These are phyloP conservation scores for Temnothorax longispinosus DNA, from an alignment of 1,140 invertebrate genomes.

Conservation along the genomic window DNA sequence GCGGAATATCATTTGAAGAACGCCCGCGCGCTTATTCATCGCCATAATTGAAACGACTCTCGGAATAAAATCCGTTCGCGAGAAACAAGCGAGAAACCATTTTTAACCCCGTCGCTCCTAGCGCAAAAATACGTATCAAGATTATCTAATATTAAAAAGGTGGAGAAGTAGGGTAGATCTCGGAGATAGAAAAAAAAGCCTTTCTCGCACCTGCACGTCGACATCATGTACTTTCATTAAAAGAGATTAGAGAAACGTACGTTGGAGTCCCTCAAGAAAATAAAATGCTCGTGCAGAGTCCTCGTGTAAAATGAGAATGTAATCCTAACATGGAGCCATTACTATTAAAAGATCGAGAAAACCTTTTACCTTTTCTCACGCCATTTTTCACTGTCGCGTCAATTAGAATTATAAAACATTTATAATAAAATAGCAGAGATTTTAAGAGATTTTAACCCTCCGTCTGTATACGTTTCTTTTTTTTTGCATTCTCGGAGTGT, in stretches of 20 bases:
- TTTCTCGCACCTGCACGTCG: not conserved
- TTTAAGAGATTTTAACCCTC: no score
- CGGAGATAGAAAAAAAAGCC: not conserved
- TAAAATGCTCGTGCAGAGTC: slow-evolving; percentile 1
- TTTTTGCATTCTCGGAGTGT: no score
- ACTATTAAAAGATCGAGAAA: not conserved
- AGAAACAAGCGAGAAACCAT: slow-evolving; percentile 1
- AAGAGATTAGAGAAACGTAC: not conserved
- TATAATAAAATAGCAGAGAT: not conserved
- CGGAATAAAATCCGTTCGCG: slow-evolving; percentile 6
- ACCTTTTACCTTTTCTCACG: not conserved
- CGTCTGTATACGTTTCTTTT: no score
- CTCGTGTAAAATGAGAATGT: not conserved
- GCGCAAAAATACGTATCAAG: not conserved
- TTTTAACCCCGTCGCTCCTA: not conserved
- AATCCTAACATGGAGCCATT: not conserved
- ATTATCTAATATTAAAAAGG: slow-evolving; percentile 33
- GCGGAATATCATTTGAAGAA: slow-evolving; percentile 26
- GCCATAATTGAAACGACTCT: slow-evolving; percentile 25
- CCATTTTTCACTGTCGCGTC: not conserved
- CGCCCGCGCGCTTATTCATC: not conserved
- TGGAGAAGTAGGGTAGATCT: not conserved
- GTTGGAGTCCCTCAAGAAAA: slow-evolving; percentile 1
- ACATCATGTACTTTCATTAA: slow-evolving; percentile 15
- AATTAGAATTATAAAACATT: not conserved